Base-by-base conservation (phyloP, 1,140 invertebrate species). In the Sesamia nonagrioides region DNA sequence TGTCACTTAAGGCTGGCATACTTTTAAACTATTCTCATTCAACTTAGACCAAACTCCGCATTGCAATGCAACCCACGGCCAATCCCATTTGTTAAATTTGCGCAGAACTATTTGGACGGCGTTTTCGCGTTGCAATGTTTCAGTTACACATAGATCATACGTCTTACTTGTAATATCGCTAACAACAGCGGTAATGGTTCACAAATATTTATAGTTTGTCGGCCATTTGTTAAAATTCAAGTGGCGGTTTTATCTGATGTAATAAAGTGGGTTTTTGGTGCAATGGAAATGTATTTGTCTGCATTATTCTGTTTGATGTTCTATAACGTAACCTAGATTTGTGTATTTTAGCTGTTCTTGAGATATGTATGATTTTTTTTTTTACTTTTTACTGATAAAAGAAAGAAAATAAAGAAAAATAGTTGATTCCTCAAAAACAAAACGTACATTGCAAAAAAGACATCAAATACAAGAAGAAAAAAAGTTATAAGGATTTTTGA, bases 11-110 rank as follows among this genome's bases (percentile, higher is more conserved):
- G 6, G 1, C 5, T 5, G 7, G 6, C 7, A 18, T 1, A 8
- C n/a, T 61, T 61, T 61, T n/a, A 69, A 52, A 17, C 11, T 35
- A 40, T 74, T 73, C n/a, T 63, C 33, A 74, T 78, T 75, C 15
- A 85, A 81, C 35, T 88, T 88, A 81, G 18, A 74, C 77, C 88
- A 85, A 54, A 77, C 56, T n/a, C 45, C 9, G 40, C 35, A 84
- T 79, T 75, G 83, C 79, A 85, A 86, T 84, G 86, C 85, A 85
- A 85, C 84, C 86, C 86, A 82, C 84, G 84, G 84, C 81, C 85
- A 82, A 86, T 86, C 85, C 89, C 87, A 92, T 92, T 90, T 90
- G 89, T 92, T 91, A 91, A 90, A 87, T 89, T 89, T 85, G 78
- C 88, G 88, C 84, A 88, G 81, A 91, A 89, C 89, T 91, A 90